Evolutionary conservation across 1,140 invertebrate species (phyloP).

Genomic region (Hyphantria cunea): DNA sequence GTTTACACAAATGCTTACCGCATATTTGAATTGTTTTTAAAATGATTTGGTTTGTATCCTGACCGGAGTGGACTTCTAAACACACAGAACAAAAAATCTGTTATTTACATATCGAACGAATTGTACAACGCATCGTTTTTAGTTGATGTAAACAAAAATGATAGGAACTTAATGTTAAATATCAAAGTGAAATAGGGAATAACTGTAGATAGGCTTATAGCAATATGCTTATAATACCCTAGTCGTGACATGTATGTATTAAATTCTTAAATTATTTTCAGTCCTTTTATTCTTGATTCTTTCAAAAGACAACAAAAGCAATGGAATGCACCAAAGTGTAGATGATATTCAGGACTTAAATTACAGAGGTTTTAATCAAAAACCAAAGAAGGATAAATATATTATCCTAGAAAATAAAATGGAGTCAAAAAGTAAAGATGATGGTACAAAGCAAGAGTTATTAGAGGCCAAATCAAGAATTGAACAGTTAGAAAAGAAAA

Average conservation of each 20-base stretch:
- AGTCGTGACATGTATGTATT: background rate
- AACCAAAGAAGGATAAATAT: slow-evolving; percentile 54
- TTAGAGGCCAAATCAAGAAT: slow-evolving; percentile 85
- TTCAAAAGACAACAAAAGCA: slow-evolving; percentile 50
- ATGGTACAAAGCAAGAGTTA: slow-evolving; percentile 80
- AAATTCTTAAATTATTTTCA: slow-evolving; percentile 43
- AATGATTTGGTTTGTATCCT: slow-evolving; percentile 1
- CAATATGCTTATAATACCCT: too few species aligned
- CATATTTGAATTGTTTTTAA: slow-evolving; percentile 22
- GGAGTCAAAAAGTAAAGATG: slow-evolving; percentile 40
- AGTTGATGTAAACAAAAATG: background rate
- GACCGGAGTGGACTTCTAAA: background rate
- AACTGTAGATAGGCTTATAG: too few species aligned
- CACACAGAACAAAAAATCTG: background rate
- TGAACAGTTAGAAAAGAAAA: slow-evolving; percentile 86
- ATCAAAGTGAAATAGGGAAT: background rate
- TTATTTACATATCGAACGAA: background rate
- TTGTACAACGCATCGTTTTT: background rate
- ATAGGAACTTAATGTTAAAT: background rate
- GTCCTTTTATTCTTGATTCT: slow-evolving; percentile 66
- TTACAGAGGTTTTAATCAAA: slow-evolving; percentile 52
- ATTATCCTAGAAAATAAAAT: slow-evolving; percentile 39
- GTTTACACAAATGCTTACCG: slow-evolving; percentile 20
- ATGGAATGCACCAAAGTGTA: slow-evolving; percentile 46
- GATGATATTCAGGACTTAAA: slow-evolving; percentile 49